Evolutionary conservation across 2,888 invertebrate genomes (phyloP).

Genomic region (Leucophenga maculata): DNA sequence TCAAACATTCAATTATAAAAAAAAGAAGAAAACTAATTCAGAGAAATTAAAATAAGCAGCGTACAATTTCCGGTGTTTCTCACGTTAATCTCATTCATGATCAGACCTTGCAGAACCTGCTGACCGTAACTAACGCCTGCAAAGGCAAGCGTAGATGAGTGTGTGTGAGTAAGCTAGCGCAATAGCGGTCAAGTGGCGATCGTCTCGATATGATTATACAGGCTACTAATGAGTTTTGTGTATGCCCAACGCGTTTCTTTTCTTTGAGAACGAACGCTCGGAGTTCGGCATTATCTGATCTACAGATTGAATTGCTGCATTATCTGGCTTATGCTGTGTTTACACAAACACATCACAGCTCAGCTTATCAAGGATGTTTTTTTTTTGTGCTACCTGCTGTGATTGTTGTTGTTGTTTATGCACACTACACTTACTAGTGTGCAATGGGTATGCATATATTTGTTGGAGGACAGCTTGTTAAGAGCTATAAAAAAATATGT

Average conservation of each 20-base stretch:
- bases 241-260: constrained; percentile 46
- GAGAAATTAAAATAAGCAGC: too few species aligned
- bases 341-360: constrained; percentile 62
- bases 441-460: too few species aligned
- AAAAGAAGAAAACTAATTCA: not conserved
- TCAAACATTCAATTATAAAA: constrained; percentile 20
- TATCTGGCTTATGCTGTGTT: constrained; percentile 47
- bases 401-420: too few species aligned
- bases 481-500: too few species aligned
- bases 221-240: constrained; percentile 10
- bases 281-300: constrained; percentile 39
- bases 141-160: too few species aligned
- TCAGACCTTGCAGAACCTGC: not conserved
- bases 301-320: constrained; percentile 60
- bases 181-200: not conserved
- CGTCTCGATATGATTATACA: not conserved
- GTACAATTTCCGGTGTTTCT: constrained; percentile 53
- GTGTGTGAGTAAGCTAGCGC: not conserved
- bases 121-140: too few species aligned
- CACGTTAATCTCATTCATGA: constrained; percentile 33
- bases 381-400: too few species aligned
- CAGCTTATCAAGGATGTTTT: too few species aligned
- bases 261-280: not conserved
- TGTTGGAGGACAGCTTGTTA: too few species aligned
- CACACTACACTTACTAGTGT: too few species aligned